These are phyloP conservation scores for Tridacna gigas DNA, from an alignment of 2,888 invertebrate genomes.

Conservation along the genomic window DNA sequence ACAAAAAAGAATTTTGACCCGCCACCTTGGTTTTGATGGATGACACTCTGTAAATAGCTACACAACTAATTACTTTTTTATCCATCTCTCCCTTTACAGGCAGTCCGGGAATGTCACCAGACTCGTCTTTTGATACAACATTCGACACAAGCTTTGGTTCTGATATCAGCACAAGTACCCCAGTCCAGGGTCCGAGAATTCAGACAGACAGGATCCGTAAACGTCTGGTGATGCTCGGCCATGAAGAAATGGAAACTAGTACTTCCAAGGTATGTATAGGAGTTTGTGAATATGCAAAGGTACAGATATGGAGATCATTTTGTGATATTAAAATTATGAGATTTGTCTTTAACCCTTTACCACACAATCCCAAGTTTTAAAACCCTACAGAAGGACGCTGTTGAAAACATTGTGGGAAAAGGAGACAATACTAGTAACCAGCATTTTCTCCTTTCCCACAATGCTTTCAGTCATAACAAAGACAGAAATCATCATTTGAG, in stretches of 20 bases:
- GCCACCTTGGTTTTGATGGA: too few species aligned
- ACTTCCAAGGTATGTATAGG: not conserved
- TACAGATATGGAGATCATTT: too few species aligned
- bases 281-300: too few species aligned
- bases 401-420: not conserved
- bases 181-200: conserved; percentile 38
- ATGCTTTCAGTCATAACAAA: too few species aligned
- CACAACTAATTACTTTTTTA: too few species aligned
- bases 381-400: not conserved
- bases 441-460: not conserved
- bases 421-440: not conserved
- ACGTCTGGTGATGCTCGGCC: conserved; percentile 22
- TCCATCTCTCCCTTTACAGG: conserved; percentile 18
- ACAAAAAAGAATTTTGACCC: too few species aligned
- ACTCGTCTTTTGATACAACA: conserved; percentile 51
- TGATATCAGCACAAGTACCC: conserved; percentile 45
- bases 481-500: too few species aligned
- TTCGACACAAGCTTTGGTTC: conserved; percentile 53
- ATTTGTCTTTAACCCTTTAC: not conserved
- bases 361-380: not conserved
- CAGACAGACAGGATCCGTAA: conserved; percentile 46
- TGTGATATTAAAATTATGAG: too few species aligned
- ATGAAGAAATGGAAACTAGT: conserved; percentile 27
- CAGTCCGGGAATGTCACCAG: conserved; percentile 44
- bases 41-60: too few species aligned